These are phyloP conservation scores for Phrynocephalus vlangalii DNA, from an alignment of 2,797 vertebrate species.

Conservation along the genomic window DNA sequence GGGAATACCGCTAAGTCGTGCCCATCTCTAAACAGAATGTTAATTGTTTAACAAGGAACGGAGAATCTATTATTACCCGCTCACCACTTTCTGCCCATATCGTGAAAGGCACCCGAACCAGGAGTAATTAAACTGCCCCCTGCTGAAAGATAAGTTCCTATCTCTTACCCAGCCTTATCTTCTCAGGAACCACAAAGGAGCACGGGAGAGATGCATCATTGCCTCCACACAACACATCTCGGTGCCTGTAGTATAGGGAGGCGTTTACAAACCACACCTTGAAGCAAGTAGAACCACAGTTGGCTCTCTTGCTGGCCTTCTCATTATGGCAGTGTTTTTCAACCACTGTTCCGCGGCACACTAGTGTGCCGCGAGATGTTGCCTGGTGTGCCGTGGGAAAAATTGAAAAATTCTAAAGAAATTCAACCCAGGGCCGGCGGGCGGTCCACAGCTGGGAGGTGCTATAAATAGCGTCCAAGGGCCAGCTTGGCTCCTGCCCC, in stretches of 20 bases:
- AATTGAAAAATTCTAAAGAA: too few relatives aligned
- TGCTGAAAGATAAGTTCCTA: neutral
- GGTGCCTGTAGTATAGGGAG: fast-evolving
- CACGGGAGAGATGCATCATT: neutral
- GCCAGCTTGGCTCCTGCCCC: too few relatives aligned
- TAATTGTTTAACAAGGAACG: neutral
- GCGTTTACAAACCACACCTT: neutral
- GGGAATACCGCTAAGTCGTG: too few relatives aligned
- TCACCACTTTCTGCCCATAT: neutral
- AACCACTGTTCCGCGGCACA: too few relatives aligned
- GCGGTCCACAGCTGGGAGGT: too few relatives aligned
- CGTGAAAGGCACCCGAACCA: neutral
- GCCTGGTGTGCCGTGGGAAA: too few relatives aligned
- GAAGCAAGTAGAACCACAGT: constrained; percentile 32
- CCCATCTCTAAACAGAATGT: neutral
- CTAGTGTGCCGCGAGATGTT: too few relatives aligned
- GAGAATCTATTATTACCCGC: neutral
- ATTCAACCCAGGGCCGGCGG: too few relatives aligned
- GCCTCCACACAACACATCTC: fast-evolving
- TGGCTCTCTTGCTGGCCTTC: neutral
- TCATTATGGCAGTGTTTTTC: neutral
- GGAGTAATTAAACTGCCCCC: neutral
- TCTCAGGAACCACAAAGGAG: neutral
- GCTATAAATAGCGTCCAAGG: too few relatives aligned
- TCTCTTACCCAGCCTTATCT: neutral